These are phyloP conservation scores for Centropus bengalensis DNA, from an alignment of 2,113 vertebrate genomes.

Conservation along the genomic window DNA sequence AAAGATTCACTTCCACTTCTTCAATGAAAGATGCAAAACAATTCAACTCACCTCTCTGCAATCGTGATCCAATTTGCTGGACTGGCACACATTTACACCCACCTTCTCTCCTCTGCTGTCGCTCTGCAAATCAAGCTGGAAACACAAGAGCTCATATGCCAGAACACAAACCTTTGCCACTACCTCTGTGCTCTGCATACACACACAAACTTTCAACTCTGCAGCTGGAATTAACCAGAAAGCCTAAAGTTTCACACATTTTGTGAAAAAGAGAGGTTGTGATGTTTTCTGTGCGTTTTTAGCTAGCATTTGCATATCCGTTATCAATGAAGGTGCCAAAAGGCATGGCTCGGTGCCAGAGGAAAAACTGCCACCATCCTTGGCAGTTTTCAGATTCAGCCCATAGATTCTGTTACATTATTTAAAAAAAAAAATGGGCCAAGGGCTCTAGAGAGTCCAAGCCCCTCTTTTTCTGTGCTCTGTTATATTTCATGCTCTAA, in stretches of 20 bases:
- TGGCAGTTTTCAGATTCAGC: neutral
- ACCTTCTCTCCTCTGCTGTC: neutral
- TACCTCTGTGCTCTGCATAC: neutral
- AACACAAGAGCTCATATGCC: neutral
- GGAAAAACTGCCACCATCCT: neutral
- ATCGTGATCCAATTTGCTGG: neutral
- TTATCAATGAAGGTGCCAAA: neutral
- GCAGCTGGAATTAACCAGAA: neutral
- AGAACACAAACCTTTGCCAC: neutral
- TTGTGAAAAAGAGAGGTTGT: neutral
- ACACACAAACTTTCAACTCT: neutral
- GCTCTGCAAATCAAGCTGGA: neutral
- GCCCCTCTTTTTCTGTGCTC: neutral
- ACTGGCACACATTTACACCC: neutral
- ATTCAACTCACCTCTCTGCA: neutral
- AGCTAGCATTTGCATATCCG: neutral
- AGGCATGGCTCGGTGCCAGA: neutral
- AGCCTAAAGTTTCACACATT: neutral
- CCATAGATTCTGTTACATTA: neutral
- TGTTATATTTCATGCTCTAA: neutral
- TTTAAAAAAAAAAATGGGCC: neutral
- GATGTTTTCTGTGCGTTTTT: neutral
- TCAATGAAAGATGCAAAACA: neutral
- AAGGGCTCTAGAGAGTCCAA: neutral
- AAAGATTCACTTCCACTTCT: neutral